A percentile compares a stretch with the other conserved stretches of the same genome.
These are phyloP conservation scores for Mandrillus leucophaeus DNA, from an alignment of 2,113 vertebrate species.

Conservation along the genomic window DNA sequence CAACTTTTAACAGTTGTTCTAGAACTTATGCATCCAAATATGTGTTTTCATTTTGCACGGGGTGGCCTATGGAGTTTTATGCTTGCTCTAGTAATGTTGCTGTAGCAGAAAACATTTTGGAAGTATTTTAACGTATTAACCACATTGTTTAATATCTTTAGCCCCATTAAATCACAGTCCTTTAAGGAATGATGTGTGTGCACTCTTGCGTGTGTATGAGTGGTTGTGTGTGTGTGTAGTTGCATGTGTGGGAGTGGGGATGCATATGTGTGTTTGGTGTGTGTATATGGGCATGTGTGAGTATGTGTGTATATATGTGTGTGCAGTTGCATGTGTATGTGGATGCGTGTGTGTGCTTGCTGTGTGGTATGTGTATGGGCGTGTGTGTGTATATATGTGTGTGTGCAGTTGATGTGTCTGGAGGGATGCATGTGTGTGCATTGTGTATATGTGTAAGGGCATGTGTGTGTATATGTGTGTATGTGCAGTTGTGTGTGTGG, in stretches of 20 bases:
- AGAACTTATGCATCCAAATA: too few species aligned
- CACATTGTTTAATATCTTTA: background rate
- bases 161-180: background rate
- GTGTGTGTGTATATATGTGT: background rate
- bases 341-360: background rate
- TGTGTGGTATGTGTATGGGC: too few species aligned
- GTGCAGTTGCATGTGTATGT: background rate
- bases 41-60: background rate
- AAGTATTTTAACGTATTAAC: background rate
- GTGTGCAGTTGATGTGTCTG: too few species aligned
- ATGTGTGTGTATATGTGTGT: background rate
- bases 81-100: accelerated
- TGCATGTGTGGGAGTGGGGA: background rate
- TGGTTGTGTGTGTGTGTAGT: background rate
- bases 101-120: accelerated
- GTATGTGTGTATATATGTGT: background rate
- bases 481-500: background rate
- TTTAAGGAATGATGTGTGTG: background rate
- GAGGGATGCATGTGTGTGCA: background rate
- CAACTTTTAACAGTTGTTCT: background rate
- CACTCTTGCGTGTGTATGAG: background rate
- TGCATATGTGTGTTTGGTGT: background rate
- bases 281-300: background rate
- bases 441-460: background rate
- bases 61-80: accelerated